Percentiles rank a stretch among this genome's conserved stretches.
Conservation (phyloP, 2,113 vertebrate genomes). For the Typhlomys cinereus region DNA sequence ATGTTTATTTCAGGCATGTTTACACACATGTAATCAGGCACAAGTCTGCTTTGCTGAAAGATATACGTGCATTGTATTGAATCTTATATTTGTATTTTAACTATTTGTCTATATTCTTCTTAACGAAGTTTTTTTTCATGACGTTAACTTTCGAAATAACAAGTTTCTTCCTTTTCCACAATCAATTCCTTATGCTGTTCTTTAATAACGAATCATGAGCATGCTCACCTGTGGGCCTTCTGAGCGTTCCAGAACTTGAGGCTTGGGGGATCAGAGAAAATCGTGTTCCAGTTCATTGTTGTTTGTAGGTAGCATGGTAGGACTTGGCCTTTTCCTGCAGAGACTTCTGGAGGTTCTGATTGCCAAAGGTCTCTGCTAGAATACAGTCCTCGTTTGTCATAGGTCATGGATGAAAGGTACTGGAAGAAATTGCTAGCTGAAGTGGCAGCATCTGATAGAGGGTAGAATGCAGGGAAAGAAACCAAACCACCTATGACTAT, state of each 20-base stretch:
- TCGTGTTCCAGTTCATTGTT: background rate
- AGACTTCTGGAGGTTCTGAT: background rate
- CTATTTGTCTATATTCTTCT: background rate
- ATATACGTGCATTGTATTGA: background rate
- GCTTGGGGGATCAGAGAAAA: background rate
- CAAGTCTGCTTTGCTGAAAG: background rate
- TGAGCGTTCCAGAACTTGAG: background rate
- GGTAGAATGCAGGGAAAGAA: background rate
- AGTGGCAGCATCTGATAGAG: background rate
- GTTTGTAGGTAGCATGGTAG: background rate
- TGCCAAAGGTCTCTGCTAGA: background rate
- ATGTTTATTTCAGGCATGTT: background rate
- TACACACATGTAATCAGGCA: background rate
- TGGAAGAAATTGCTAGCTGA: conserved; percentile 2
- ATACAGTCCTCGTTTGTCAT: background rate
- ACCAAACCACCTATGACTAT: background rate
- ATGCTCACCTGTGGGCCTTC: background rate
- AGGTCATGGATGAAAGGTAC: background rate
- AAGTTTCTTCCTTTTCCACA: conserved; percentile 24
- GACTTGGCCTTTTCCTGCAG: background rate
- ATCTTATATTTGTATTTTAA: conserved; percentile 31
- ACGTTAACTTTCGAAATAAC: background rate
- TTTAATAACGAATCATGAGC: background rate
- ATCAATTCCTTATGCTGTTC: background rate
- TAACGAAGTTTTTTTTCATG: conserved; percentile 1